Conservation (phyloP, 2,113 vertebrate species). For the Petrocephalus zakoni region DNA sequence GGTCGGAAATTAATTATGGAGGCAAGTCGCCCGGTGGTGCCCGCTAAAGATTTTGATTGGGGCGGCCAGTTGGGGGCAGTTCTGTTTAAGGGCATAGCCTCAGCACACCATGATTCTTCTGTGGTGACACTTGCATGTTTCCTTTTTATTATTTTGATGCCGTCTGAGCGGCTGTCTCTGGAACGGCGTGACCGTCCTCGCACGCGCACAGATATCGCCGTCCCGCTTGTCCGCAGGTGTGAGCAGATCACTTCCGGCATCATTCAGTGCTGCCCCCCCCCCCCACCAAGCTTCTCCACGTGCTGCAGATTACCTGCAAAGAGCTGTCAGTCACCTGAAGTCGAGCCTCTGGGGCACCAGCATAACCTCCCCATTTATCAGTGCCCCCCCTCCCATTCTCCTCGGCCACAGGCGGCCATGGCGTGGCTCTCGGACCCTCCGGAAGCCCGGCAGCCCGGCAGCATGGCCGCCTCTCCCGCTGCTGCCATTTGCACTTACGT, state of each 20-base stretch:
- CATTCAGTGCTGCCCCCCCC: background rate
- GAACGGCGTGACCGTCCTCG: background rate
- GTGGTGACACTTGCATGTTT: background rate
- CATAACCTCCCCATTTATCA: background rate
- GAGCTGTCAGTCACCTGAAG: background rate
- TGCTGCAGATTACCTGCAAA: background rate
- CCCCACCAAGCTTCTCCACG: background rate
- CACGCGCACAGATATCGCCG: background rate
- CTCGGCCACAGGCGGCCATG: background rate
- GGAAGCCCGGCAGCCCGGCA: background rate
- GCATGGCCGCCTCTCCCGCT: background rate
- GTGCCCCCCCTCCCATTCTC: background rate
- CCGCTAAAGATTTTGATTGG: background rate
- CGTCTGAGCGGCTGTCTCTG: background rate
- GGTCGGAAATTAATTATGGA: background rate
- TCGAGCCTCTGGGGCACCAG: background rate
- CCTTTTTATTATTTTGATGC: background rate
- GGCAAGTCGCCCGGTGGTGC: background rate
- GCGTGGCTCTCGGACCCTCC: background rate
- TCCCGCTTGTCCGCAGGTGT: background rate
- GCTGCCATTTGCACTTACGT: background rate
- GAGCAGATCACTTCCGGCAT: background rate
- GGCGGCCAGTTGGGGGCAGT: background rate
- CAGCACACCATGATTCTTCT: background rate
- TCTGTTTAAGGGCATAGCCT: background rate